Base-by-base conservation (phyloP, 2,888 invertebrate species). In the Mactromeris polynyma region DNA sequence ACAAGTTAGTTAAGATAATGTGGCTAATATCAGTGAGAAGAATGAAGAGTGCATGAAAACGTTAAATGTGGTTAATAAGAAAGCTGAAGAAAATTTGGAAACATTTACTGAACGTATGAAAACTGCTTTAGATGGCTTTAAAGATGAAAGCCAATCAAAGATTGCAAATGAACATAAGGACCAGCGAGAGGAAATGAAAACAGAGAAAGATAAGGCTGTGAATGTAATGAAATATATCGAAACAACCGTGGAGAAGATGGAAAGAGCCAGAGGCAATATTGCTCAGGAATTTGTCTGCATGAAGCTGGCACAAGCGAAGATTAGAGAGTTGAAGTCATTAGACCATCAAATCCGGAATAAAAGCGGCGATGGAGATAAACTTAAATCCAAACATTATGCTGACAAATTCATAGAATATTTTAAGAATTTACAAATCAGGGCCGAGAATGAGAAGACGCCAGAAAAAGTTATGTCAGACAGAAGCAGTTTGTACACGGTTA, bases 231-330 rank as follows among this genome's bases (percentile, higher is more conserved):
- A 81, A 38, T 21, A 17, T n/a, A 36, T 58, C 17, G 38, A 21
- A 36, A 1, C 4, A 9, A n/a, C 33, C 38, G 21, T 54, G 0
- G n/a, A 81, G 2, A 54, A 81, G 54, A 64, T 64, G 21, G 26
- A 6, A 11, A 26, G 9, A 11, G 2, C 81, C 7, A 38, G 58
- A 81, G 81, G 81, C 9, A 81, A 81, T 38, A 81, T 38, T 2
- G 31, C 58, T 7, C 81, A 81, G n/a, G 36, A 81, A 51, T 81
- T 81, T 51, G 51, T 81, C 31, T 54, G 31, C 51, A 51, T 81
- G 81, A 81, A 81, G 51, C 42, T 33, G 31, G 46, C 81, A 1
- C 51, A 51, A 51, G 31, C 11, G 6, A 81, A 14, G 31, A 46
- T 26, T 26, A n/a, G 26, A 11, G 58, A 64, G 58, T 26, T 64